Base-by-base conservation (phyloP, 2,797 vertebrate species). In the Centroberyx gerrardi region DNA sequence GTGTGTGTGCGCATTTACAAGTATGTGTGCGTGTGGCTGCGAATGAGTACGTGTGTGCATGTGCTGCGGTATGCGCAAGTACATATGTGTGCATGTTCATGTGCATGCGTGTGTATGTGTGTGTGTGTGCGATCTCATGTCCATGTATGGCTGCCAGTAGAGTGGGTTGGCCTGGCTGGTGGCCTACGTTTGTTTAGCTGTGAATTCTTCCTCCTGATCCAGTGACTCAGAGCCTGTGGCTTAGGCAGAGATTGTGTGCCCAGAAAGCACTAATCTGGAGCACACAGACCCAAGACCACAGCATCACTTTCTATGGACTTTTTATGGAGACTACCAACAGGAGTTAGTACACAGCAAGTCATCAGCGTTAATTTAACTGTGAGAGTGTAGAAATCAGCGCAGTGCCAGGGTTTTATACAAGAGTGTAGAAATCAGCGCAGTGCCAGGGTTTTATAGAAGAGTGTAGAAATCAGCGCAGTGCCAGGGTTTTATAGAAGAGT, bases 101-200 rank as follows among this genome's bases (percentile, higher is more conserved):
- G 54, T 52, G 29, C 55, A 59, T 55, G 28, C 29, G 29, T 60
- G 40, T 14, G n/a, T 31, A 17, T 14, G 18, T 49, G 42, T 48
- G 53, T 64, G 65, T 67, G 69, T 77, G 17, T 68, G 81, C 72
- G 84, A 85, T 86, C 81, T 87, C 78, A 55, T 75, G 85, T 85
- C 72, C 63, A 44, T 66, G 82, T 68, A 58, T 73, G 73, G 69
- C 68, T 90, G 89, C 88, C 80, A 90, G 89, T 44, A 63, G 72
- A 87, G 77, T 91, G 83, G 80, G 86, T 60, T 71, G 80, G 84
- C 76, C 76, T 91, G 87, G 85, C 84, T 79, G 79, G 76, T 86
- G 84, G 86, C 84, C 83, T 84, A 89, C 79, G 88, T 93, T 91
- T 92, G 88, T 91, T 92, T 92, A 91, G 90, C 87, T 90, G 87